phyloP scores from a whole-genome alignment of 2,888 invertebrate species.

The Oegoconia quadripuncta region DNA sequence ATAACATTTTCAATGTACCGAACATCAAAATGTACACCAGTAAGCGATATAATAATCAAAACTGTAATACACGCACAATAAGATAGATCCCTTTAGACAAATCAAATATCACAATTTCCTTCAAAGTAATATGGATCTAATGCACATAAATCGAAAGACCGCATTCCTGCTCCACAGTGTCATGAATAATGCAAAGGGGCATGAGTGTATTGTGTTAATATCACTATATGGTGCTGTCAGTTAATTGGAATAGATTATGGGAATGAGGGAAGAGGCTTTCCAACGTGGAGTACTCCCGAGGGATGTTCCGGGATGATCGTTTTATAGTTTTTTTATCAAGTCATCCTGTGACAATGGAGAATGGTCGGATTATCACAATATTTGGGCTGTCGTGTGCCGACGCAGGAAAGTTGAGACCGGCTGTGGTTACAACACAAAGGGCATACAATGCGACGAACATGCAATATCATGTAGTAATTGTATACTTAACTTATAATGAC shows the following conservation, averaged over 20 bases:
- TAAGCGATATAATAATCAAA: constrained; percentile 39
- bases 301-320: constrained; percentile 49
- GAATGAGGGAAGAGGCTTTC: constrained; percentile 67
- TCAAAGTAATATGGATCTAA: constrained; percentile 21
- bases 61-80: constrained; percentile 50
- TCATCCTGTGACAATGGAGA: constrained; percentile 69
- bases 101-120: constrained; percentile 37
- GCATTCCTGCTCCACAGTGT: constrained; percentile 22
- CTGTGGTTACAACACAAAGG: constrained; percentile 37
- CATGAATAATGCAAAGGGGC: constrained; percentile 43
- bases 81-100: constrained; percentile 50
- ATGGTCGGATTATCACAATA: constrained; percentile 74
- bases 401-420: constrained; percentile 55
- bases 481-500: constrained; percentile 27
- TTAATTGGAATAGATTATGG: constrained; percentile 80
- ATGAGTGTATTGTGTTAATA: constrained; percentile 71
- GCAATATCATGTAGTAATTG: constrained; percentile 41
- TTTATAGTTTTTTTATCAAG: constrained; percentile 70
- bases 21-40: neutral
- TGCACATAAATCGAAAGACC: constrained; percentile 14
- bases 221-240: constrained; percentile 78
- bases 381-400: constrained; percentile 65
- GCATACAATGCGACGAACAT: constrained; percentile 26
- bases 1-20: too few species aligned
- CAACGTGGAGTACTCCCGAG: constrained; percentile 54